Percentiles rank a stretch among this genome's conserved stretches.
Conservation (phyloP, 2,888 invertebrate genomes). For the Watsonalla binaria region DNA sequence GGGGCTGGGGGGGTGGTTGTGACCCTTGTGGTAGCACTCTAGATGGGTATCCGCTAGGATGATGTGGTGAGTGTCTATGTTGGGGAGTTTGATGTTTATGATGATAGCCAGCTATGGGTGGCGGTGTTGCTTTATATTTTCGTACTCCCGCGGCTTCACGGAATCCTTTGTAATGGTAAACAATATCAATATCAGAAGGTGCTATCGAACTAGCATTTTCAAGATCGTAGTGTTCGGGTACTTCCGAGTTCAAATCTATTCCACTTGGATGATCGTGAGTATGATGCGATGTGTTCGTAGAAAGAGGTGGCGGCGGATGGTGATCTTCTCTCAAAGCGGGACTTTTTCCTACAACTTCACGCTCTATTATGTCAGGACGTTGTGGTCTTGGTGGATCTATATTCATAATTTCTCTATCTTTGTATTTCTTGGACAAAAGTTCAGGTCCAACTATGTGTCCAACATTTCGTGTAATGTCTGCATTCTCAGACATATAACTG, state of each 20-base stretch:
- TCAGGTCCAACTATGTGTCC: slow-evolving; percentile 91
- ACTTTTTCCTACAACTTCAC: slow-evolving; percentile 91
- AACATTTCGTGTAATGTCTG: slow-evolving; percentile 86
- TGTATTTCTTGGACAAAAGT: slow-evolving; percentile 91
- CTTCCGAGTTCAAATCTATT: slow-evolving; percentile 87
- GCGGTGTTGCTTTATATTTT: slow-evolving; percentile 93
- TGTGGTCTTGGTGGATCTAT: slow-evolving; percentile 87
- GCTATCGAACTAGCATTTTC: slow-evolving; percentile 99
- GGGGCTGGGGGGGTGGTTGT: slow-evolving; percentile 82
- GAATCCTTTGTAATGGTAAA: slow-evolving; percentile 97
- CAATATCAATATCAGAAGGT: slow-evolving; percentile 97
- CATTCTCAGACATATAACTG: slow-evolving; percentile 85
- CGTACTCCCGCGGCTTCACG: slow-evolving; percentile 90
- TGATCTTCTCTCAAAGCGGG: slow-evolving; percentile 88
- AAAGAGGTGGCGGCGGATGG: slow-evolving; percentile 88
- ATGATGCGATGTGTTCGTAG: slow-evolving; percentile 84
- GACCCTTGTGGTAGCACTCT: slow-evolving; percentile 84
- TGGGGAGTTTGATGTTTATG: slow-evolving; percentile 87
- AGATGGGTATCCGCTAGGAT: slow-evolving; percentile 86
- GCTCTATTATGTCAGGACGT: slow-evolving; percentile 95
- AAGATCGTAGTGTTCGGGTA: slow-evolving; percentile 95
- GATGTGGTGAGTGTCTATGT: slow-evolving; percentile 88
- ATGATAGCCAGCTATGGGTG: slow-evolving; percentile 86
- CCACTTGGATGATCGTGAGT: slow-evolving; percentile 85
- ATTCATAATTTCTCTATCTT: slow-evolving; percentile 88